phyloP scores from a whole-genome alignment of 2,797 vertebrate genomes.

The Pagetopsis macropterus region DNA sequence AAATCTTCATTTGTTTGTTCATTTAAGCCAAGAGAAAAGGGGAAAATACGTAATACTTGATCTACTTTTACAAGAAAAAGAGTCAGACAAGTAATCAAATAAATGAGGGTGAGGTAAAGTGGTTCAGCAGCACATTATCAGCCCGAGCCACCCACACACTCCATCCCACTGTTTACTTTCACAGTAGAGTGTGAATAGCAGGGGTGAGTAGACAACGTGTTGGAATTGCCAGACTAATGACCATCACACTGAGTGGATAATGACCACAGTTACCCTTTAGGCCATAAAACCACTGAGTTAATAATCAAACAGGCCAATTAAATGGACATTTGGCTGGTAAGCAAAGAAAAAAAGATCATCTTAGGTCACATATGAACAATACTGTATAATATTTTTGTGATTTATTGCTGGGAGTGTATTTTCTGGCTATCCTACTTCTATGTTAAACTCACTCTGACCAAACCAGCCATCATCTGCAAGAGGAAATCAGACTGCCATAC shows the following conservation, averaged over 20 bases:
- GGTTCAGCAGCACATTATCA: conserved; percentile 25
- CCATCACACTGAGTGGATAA: conserved; percentile 68
- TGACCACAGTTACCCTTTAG: conserved; percentile 59
- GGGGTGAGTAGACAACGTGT: conserved; percentile 53
- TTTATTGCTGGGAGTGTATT: conserved; percentile 35
- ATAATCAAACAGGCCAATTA: conserved; percentile 37
- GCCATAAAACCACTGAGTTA: conserved; percentile 54
- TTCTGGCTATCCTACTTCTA: conserved; percentile 30
- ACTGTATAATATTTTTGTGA: conserved; percentile 6
- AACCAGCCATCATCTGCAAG: conserved; percentile 56
- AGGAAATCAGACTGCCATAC: conserved; percentile 45
- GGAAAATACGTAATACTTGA: background rate
- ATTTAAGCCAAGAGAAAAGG: conserved; percentile 1
- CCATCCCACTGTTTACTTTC: conserved; percentile 59
- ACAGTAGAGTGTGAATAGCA: conserved; percentile 68
- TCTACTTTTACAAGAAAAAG: background rate
- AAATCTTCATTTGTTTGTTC: conserved; percentile 5
- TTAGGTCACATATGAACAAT: conserved; percentile 3
- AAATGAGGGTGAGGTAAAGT: background rate
- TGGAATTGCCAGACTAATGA: conserved; percentile 69
- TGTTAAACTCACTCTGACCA: conserved; percentile 39
- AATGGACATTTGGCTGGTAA: conserved; percentile 26
- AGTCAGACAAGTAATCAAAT: background rate
- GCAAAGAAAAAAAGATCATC: conserved; percentile 7
- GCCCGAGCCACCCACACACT: conserved; percentile 19